Percentiles rank a stretch among this genome's conserved stretches.
Evolutionary conservation across 2,888 invertebrate species (phyloP).

Genomic region (Leptopilina syphax): DNA sequence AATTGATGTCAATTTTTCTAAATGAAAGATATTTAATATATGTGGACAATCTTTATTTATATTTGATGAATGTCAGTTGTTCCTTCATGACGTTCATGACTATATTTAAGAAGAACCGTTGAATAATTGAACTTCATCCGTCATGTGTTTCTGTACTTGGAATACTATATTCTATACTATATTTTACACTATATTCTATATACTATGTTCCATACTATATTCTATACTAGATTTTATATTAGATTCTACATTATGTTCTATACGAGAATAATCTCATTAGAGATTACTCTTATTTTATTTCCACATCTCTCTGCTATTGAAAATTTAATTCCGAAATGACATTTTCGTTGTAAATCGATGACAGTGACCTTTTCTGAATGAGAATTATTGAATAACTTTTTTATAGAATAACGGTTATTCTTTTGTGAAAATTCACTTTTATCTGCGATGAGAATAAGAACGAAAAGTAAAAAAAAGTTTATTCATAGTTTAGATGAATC

Average conservation of each 20-base stretch:
- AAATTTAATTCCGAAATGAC: constrained; percentile 12
- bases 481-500: too few species aligned
- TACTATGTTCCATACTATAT: too few species aligned
- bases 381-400: too few species aligned
- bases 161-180: too few species aligned
- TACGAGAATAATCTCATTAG: not conserved
- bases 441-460: too few species aligned
- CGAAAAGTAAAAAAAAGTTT: too few species aligned
- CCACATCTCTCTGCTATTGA: not conserved
- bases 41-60: not conserved
- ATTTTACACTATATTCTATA: too few species aligned
- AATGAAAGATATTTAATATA: not conserved
- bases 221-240: too few species aligned
- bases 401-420: too few species aligned
- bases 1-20: not conserved
- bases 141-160: not conserved
- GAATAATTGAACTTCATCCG: constrained; percentile 27
- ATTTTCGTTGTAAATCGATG: constrained; percentile 4
- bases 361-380: not conserved
- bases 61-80: not conserved
- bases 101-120: not conserved
- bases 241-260: too few species aligned
- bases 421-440: too few species aligned
- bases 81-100: not conserved
- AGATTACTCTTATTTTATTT: constrained; percentile 13